phyloP scores from a whole-genome alignment of 2,113 vertebrate genomes.

The Heliornis fulica region DNA sequence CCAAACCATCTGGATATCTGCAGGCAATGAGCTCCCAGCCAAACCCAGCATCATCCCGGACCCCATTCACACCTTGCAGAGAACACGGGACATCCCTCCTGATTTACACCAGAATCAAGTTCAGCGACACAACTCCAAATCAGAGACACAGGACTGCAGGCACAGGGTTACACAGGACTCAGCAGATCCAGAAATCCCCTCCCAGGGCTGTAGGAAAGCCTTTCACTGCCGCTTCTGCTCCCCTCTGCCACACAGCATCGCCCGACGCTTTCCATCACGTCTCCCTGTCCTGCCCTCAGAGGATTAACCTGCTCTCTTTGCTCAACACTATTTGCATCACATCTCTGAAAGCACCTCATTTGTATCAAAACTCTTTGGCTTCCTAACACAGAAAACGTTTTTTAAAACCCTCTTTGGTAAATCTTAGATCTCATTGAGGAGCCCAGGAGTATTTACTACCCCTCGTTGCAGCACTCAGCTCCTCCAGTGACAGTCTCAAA shows the following conservation, averaged over 20 bases:
- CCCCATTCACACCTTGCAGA: neutral
- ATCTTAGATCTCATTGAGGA: neutral
- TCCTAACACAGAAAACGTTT: neutral
- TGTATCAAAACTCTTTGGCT: neutral
- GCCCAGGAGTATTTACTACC: neutral
- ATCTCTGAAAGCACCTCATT: neutral
- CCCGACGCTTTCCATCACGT: neutral
- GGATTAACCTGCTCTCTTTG: neutral
- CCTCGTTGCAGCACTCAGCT: neutral
- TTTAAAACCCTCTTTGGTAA: neutral
- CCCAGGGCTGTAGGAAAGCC: neutral
- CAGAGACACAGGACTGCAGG: accelerated
- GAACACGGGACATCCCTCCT: neutral
- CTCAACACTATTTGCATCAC: neutral
- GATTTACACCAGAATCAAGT: neutral
- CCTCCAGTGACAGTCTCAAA: neutral
- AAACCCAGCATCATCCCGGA: neutral
- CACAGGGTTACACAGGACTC: neutral
- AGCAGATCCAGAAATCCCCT: neutral
- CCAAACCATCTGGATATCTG: neutral
- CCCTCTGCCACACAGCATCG: neutral
- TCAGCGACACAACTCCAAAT: accelerated
- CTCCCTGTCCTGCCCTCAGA: accelerated
- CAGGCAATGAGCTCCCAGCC: neutral
- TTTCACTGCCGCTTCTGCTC: neutral